Conservation (phyloP, 2,113 vertebrate species). For the Prolemur simus region DNA sequence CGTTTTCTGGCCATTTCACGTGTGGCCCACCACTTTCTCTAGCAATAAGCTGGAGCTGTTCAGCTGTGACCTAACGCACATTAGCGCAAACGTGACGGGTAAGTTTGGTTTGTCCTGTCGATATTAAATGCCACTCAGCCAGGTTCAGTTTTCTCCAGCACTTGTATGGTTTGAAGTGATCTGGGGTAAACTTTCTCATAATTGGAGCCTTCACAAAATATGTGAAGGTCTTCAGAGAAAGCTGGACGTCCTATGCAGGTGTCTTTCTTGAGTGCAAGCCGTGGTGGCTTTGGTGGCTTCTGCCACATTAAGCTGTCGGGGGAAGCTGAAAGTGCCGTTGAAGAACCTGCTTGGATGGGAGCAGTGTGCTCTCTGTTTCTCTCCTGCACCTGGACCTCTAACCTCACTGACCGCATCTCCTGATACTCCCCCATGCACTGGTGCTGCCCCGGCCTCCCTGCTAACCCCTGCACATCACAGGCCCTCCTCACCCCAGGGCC, state of each 20-base stretch:
- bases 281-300: background rate
- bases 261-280: background rate
- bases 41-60: background rate
- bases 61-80: background rate
- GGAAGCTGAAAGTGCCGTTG: background rate
- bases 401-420: background rate
- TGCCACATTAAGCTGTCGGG: background rate
- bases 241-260: background rate
- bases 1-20: background rate
- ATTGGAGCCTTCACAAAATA: background rate
- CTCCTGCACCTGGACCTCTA: accelerated
- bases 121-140: background rate
- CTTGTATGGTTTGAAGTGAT: background rate
- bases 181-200: background rate
- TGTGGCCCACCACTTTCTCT: background rate
- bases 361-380: background rate
- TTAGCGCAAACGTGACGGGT: background rate
- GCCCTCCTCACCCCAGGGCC: background rate
- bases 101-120: background rate
- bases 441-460: background rate
- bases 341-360: background rate
- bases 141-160: background rate
- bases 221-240: background rate
- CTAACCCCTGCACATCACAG: accelerated
- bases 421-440: background rate